Evolutionary conservation across 1,140 invertebrate genomes (phyloP).

Genomic region (Drosophila pseudoananassae): DNA sequence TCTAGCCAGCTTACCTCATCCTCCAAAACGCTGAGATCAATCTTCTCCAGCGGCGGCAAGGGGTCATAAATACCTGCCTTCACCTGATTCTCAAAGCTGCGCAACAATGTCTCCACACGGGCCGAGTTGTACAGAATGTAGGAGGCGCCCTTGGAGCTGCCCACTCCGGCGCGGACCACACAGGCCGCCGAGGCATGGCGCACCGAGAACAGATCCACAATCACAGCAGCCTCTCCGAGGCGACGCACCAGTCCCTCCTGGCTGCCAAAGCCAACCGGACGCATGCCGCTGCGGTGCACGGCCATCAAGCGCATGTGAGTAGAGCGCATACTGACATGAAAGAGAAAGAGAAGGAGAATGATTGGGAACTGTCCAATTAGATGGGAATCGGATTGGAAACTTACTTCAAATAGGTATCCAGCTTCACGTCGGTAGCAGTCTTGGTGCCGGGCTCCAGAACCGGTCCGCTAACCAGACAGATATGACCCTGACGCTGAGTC

Average conservation of each 20-base stretch:
- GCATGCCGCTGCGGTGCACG: slow-evolving; percentile 87
- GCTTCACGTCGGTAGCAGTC: slow-evolving; percentile 14
- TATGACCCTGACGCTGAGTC: neutral
- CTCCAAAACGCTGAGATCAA: slow-evolving; percentile 87
- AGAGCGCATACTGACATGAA: slow-evolving; percentile 83
- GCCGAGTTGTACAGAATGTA: slow-evolving; percentile 91
- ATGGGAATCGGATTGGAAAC: slow-evolving; percentile 3
- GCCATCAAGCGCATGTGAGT: slow-evolving; percentile 86
- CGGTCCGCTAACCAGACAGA: slow-evolving; percentile 41
- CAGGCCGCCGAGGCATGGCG: slow-evolving; percentile 83
- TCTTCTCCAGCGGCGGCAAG: slow-evolving; percentile 85
- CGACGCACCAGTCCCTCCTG: slow-evolving; percentile 84
- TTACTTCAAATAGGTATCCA: slow-evolving; percentile 48
- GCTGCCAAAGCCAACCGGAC: slow-evolving; percentile 75
- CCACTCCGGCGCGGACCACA: slow-evolving; percentile 74
- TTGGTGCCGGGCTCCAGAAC: slow-evolving; percentile 57
- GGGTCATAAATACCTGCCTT: slow-evolving; percentile 85
- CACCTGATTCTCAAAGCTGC: slow-evolving; percentile 86
- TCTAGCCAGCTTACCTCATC: slow-evolving; percentile 85
- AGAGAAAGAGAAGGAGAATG: neutral
- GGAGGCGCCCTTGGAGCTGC: slow-evolving; percentile 85
- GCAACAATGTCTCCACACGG: slow-evolving; percentile 87
- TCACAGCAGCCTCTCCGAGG: slow-evolving; percentile 87
- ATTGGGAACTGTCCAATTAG: neutral
- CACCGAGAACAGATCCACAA: slow-evolving; percentile 88